Percentiles rank a stretch among this genome's conserved stretches.
These are phyloP conservation scores for Nomada hirtipes DNA, from an alignment of 2,888 invertebrate genomes.

Conservation along the genomic window DNA sequence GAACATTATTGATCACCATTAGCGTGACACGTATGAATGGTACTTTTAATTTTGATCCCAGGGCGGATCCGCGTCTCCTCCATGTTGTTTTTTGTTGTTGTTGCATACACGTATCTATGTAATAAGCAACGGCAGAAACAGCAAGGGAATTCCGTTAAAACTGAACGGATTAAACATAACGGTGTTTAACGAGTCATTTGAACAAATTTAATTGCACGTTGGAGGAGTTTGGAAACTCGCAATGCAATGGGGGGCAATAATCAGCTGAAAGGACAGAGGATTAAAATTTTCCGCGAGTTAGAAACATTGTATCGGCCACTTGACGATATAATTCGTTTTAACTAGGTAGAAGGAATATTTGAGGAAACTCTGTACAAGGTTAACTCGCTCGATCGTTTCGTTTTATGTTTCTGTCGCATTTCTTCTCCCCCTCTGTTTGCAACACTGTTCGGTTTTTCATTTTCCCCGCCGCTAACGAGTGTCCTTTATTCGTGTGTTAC, in stretches of 20 bases:
- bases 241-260: constrained; percentile 16
- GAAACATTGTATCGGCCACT: constrained; percentile 46
- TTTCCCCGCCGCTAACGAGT: constrained; percentile 7
- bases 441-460: constrained; percentile 3
- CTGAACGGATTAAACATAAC: constrained; percentile 19
- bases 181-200: constrained; percentile 12
- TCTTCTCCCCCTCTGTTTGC: background rate
- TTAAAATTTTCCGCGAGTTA: constrained; percentile 37
- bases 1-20: constrained; percentile 45
- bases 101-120: background rate
- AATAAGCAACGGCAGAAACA: background rate
- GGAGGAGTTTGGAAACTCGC: constrained; percentile 25
- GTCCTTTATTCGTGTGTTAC: constrained; percentile 17
- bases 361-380: constrained; percentile 23
- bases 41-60: constrained; percentile 24
- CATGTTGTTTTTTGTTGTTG: background rate
- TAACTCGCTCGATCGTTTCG: background rate
- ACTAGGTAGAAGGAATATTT: constrained; percentile 43
- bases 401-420: background rate
- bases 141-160: constrained; percentile 15
- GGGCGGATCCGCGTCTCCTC: background rate
- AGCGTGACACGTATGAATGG: constrained; percentile 22
- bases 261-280: background rate
- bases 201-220: constrained; percentile 32
- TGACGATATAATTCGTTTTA: constrained; percentile 41